Conservation (phyloP, 1,140 invertebrate species). For the Physella acuta region DNA sequence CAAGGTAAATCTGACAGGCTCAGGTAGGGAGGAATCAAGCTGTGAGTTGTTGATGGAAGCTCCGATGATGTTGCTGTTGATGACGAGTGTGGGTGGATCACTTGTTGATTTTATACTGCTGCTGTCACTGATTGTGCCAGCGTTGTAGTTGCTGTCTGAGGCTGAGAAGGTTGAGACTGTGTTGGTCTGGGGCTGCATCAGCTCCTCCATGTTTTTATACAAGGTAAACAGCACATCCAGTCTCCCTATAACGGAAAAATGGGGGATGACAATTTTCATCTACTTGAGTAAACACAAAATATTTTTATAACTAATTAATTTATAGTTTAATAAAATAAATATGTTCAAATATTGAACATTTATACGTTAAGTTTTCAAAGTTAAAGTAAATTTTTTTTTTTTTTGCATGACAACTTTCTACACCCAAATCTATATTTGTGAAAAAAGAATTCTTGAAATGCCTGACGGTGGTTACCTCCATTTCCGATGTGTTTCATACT, state of each 20-base stretch:
- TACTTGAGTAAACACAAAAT: no score
- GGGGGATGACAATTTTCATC: no score
- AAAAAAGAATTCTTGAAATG: no score
- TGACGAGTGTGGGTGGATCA: not conserved
- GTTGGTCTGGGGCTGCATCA: slow-evolving; percentile 16
- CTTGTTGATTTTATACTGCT: not conserved
- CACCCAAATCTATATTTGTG: no score
- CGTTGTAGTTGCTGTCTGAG: not conserved
- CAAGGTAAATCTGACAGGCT: slow-evolving; percentile 17
- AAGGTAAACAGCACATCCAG: slow-evolving; percentile 18
- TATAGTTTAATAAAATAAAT: no score
- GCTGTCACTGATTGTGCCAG: not conserved
- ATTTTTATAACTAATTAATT: no score
- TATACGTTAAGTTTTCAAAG: no score
- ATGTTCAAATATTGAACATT: no score
- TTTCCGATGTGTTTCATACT: slow-evolving; percentile 1
- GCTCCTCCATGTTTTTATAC: slow-evolving; percentile 17
- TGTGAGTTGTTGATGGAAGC: slow-evolving; percentile 2
- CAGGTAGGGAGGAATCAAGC: not conserved
- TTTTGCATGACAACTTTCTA: no score
- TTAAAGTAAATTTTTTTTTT: no score
- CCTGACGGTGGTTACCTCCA: no score
- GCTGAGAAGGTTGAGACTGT: not conserved
- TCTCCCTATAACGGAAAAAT: no score
- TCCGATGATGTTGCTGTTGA: slow-evolving; percentile 20